Base-by-base conservation (phyloP, 2,113 vertebrate genomes). In the Clupea harengus region DNA sequence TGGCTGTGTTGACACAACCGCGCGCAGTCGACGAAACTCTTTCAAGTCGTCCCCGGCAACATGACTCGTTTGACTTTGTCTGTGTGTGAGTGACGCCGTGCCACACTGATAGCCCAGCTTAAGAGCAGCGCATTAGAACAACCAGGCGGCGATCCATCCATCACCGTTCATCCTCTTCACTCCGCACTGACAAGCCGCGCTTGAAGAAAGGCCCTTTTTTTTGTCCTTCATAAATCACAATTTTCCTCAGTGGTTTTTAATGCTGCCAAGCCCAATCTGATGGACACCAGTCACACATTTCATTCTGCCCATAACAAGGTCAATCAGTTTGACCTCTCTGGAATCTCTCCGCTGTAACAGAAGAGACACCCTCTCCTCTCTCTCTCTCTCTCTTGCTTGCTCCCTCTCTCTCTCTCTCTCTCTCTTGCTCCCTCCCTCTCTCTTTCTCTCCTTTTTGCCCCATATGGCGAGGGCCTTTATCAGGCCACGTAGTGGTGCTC, bases 1-100 rank as follows among this genome's bases (percentile, higher is more conserved):
- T 54, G 50, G 75, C 82, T 52, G 82, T 86, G 85, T 89, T 88
- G 89, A 89, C 85, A 85, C 88, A 80, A 81, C 81, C 80, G 52
- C 50, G 52, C 50, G 82, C 82, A 57, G 84, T 49, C 81, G 60
- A 86, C 85, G 86, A 72, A 84, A 52, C 82, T 85, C 85, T 87
- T 88, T 90, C 86, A 88, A 81, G 82, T 88, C 78, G 7, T 18
- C 54, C 18, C 18, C 54, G 54, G 54, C 54, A 22, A 60, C 54
- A 60, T 22, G 54, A 60, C 54, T 60, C 20, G 54, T 60, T 60
- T 60, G 54, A 60, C 54, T 83, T 54, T 57, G 45, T 28, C 46
- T 52, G 45, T 22, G 45, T 72, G 54, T 22, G 57, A 22, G 75
- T 81, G 25, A 6, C 5, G 22, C 13, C 32, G 72, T 10, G 25